These are phyloP conservation scores for Heliconius hortense DNA, from an alignment of 2,888 invertebrate genomes.

Conservation along the genomic window DNA sequence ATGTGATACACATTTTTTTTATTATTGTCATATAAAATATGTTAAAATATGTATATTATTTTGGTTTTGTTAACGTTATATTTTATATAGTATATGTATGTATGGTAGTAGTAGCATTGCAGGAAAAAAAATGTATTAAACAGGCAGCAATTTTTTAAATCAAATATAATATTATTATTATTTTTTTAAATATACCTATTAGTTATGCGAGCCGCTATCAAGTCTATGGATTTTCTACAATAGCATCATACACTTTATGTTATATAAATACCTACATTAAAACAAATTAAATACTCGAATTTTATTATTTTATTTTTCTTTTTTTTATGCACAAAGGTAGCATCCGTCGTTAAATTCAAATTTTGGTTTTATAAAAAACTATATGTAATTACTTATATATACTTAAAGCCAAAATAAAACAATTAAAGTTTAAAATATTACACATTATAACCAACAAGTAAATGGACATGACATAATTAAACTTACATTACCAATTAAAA, in stretches of 20 bases:
- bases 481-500: conserved; percentile 15
- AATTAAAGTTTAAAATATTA: neutral
- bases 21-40: neutral
- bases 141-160: neutral
- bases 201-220: too few relatives aligned
- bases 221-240: too few relatives aligned
- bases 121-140: neutral
- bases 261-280: too few relatives aligned
- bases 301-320: neutral
- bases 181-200: too few relatives aligned
- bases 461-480: conserved; percentile 23
- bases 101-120: neutral
- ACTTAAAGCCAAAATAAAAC: neutral
- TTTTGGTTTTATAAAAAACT: neutral
- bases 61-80: neutral
- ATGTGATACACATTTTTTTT: neutral
- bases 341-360: neutral
- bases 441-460: neutral
- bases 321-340: neutral
- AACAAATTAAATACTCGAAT: too few relatives aligned
- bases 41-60: neutral
- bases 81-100: neutral
- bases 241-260: too few relatives aligned
- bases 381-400: too few relatives aligned
- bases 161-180: too few relatives aligned